phyloP scores from a whole-genome alignment of 1,140 invertebrate species.

The Acromyrmex heyeri region DNA sequence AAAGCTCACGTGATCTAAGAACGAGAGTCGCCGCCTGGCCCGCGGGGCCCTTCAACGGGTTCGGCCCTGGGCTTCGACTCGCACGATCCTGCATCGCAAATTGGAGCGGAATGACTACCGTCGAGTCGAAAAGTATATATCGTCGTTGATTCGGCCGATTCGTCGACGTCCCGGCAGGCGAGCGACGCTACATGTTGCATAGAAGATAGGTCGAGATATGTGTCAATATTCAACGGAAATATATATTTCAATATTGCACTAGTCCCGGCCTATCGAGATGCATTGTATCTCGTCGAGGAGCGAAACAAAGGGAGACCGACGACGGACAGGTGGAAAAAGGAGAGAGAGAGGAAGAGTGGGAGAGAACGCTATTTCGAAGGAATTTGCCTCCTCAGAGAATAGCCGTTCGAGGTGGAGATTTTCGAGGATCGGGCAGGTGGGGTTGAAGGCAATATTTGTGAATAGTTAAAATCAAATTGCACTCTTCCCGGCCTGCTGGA shows the following conservation, averaged over 20 bases:
- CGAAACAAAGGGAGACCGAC: slow-evolving; percentile 48
- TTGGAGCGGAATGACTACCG: slow-evolving; percentile 61
- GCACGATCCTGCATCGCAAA: slow-evolving; percentile 59
- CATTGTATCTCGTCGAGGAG: slow-evolving; percentile 75
- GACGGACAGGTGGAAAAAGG: slow-evolving; percentile 23
- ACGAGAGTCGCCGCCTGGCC: background rate
- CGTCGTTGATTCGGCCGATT: slow-evolving; percentile 1
- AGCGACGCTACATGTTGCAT: slow-evolving; percentile 75
- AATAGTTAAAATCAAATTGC: slow-evolving; percentile 84
- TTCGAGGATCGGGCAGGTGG: slow-evolving; percentile 79
- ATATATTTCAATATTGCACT: slow-evolving; percentile 85
- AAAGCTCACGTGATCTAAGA: slow-evolving; percentile 1
- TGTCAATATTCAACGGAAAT: slow-evolving; percentile 83
- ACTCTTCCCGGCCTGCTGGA: slow-evolving; percentile 86
- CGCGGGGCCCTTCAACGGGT: slow-evolving; percentile 29
- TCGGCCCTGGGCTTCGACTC: slow-evolving; percentile 42
- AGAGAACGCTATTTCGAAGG: background rate
- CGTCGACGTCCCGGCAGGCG: background rate
- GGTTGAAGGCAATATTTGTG: slow-evolving; percentile 85
- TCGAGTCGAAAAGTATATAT: slow-evolving; percentile 46
- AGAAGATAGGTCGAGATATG: slow-evolving; percentile 85
- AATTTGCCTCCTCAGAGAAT: background rate
- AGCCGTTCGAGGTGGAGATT: slow-evolving; percentile 3
- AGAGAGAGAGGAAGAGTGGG: background rate
- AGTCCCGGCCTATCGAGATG: slow-evolving; percentile 87